Base-by-base conservation (phyloP, 2,888 invertebrate genomes). In the Agrotis ipsilon region DNA sequence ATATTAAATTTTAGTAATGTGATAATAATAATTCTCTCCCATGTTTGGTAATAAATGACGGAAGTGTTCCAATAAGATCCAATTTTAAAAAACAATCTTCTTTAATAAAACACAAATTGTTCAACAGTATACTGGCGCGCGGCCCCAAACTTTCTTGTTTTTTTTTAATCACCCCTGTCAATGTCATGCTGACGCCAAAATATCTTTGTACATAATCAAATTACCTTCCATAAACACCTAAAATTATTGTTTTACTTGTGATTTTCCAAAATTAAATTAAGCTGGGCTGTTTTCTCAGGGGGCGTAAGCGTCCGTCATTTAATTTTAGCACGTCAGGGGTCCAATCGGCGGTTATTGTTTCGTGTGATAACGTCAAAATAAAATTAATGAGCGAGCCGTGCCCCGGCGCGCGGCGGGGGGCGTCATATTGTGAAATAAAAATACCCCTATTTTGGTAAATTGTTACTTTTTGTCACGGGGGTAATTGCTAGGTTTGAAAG, bases 321-420 rank as follows among this genome's bases (percentile, higher is more conserved):
- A 74, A 81, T 75, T 82, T 78, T 51, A 68, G 54, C 81, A 70
- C 68, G 83, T 79, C 78, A 71, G 75, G 71, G 75, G 65, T 69
- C 75, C 78, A 80, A 87, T 83, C 72, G 81, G 58, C 49, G 72
- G 79, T 81, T 80, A 83, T 82, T 84, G 85, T 87, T 84, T 78
- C 78, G 76, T 74, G 68, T 80, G 86, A 87, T 87, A 84, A 86
- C 78, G 86, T 84, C 85, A 80, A 82, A 86, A 86, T 83, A 85
- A 86, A 83, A 84, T 86, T 81, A 86, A 87, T 76, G 86, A 74
- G 67, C 78, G 81, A 55, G 57, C 67, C 65, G 61, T 61, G 60
- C 54, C 61, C 48, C 59, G 27, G 39, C 9, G 39, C 39, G 39
- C 39, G 72, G 61, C 68, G 74, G 70, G 75, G 46, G 75, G 61